phyloP scores from a whole-genome alignment of 1,140 invertebrate genomes.

The Meloidogyne chitwoodi region DNA sequence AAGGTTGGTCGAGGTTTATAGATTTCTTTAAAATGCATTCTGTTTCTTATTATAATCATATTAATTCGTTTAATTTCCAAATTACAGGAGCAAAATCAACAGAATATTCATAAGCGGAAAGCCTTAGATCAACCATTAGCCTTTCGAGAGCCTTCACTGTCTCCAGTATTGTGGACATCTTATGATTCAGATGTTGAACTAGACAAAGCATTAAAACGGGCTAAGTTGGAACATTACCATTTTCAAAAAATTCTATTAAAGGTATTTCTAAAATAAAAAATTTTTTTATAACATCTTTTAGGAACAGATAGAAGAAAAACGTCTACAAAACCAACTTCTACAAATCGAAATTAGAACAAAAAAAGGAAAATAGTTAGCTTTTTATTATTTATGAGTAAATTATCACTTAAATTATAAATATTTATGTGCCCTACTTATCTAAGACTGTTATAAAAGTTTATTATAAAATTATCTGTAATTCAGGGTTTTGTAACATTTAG shows the following conservation, averaged over 20 bases:
- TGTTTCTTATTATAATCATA: neutral
- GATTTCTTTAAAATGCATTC: neutral
- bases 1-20: neutral
- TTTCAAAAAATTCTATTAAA: constrained; percentile 6
- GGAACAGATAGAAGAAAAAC: constrained; percentile 20
- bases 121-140: neutral
- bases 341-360: neutral
- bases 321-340: constrained; percentile 12
- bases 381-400: neutral
- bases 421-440: too few species aligned
- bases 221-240: neutral
- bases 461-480: too few species aligned
- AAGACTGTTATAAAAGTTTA: too few species aligned
- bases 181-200: neutral
- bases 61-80: neutral
- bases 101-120: neutral
- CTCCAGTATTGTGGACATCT: neutral
- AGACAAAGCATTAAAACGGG: constrained; percentile 3
- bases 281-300: neutral
- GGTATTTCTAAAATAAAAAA: neutral
- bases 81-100: neutral
- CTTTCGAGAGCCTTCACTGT: neutral
- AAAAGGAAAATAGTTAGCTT: neutral
- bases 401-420: too few species aligned
- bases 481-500: too few species aligned